phyloP scores from a whole-genome alignment of 2,797 vertebrate genomes.

The Pogoniulus pusillus region DNA sequence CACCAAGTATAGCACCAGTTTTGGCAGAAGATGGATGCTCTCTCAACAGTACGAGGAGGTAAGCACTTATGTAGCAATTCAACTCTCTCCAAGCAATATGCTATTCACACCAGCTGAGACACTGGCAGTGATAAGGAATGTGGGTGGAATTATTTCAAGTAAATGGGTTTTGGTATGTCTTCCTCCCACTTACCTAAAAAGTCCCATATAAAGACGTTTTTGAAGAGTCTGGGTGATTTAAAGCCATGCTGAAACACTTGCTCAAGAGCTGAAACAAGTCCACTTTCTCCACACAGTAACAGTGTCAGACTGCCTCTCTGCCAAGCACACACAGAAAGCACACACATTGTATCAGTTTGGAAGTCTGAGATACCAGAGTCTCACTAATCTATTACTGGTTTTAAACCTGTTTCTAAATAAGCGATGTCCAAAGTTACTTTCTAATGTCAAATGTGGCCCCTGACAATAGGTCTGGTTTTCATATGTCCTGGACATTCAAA shows the following conservation, averaged over 20 bases:
- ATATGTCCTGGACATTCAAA: not conserved
- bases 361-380: not conserved
- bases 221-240: constrained; percentile 97
- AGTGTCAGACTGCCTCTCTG: constrained; percentile 96
- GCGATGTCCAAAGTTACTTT: not conserved
- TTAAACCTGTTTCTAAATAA: not conserved
- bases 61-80: not conserved
- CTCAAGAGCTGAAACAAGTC: constrained; percentile 95
- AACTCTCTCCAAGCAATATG: not conserved
- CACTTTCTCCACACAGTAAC: constrained; percentile 95
- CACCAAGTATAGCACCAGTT: not conserved
- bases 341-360: not conserved
- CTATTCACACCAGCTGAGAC: not conserved
- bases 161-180: not conserved
- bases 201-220: constrained; percentile 99
- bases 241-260: constrained; percentile 98
- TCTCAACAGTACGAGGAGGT: not conserved
- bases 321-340: constrained; percentile 50
- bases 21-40: not conserved
- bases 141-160: not conserved
- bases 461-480: not conserved
- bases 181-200: constrained; percentile 87
- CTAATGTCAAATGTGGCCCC: not conserved
- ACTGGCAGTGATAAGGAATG: not conserved
- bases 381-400: not conserved